Evolutionary conservation across 2,888 invertebrate species (phyloP).

Genomic region (Macaria liturata): DNA sequence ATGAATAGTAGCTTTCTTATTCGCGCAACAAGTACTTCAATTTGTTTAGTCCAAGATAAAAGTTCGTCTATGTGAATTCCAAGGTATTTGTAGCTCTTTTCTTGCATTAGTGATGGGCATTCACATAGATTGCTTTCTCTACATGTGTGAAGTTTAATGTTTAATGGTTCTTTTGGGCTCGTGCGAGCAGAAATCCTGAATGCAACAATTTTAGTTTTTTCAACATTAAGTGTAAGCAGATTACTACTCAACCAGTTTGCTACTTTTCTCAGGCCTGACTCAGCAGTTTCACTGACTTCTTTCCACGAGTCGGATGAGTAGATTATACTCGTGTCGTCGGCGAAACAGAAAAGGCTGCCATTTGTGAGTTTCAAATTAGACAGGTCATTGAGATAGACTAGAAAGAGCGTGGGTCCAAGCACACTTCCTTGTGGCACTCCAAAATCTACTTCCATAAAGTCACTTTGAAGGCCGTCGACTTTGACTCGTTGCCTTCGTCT

Average conservation of each 20-base stretch:
- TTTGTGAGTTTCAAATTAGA: background rate
- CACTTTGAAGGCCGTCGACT: background rate
- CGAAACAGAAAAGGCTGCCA: background rate
- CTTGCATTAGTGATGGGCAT: no score
- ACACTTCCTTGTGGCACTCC: conserved; percentile 3
- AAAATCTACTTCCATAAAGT: background rate
- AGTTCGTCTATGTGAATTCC: no score
- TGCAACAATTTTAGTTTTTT: background rate
- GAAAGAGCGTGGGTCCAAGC: background rate
- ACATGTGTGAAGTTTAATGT: no score
- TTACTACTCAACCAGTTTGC: background rate
- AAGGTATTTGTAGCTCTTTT: no score
- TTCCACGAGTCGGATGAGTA: background rate
- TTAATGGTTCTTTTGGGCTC: background rate
- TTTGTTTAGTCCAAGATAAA: no score
- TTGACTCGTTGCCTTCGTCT: background rate
- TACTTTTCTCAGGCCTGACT: background rate
- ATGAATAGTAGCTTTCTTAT: no score
- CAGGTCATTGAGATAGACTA: background rate
- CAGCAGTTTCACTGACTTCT: background rate
- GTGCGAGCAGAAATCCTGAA: background rate
- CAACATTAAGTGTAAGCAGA: background rate
- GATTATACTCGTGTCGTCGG: background rate
- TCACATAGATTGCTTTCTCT: no score
- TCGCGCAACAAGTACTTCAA: no score